A percentile compares a stretch with the other conserved stretches of the same genome.
These are phyloP conservation scores for Melanostoma mellinum DNA, from an alignment of 2,888 invertebrate species.

Conservation along the genomic window DNA sequence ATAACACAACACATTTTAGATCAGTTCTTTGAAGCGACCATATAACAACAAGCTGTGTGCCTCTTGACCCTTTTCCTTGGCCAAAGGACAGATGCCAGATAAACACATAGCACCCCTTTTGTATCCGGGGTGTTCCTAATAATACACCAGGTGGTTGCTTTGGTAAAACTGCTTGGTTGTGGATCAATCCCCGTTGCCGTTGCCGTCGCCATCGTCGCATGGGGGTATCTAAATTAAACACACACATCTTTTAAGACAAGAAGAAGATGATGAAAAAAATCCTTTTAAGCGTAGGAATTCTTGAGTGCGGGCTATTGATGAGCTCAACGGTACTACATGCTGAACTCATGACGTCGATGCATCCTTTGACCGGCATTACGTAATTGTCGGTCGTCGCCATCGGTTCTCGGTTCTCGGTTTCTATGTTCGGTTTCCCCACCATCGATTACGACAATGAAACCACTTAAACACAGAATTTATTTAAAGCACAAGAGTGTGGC, in stretches of 20 bases:
- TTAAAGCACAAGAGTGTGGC: conserved; percentile 31
- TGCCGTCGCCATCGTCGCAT: not conserved
- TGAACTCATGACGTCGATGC: conserved; percentile 49
- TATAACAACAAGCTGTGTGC: conserved; percentile 54
- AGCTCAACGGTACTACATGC: conserved; percentile 6
- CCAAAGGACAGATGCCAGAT: conserved; percentile 72
- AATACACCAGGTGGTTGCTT: conserved; percentile 64
- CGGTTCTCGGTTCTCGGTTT: too few relatives aligned
- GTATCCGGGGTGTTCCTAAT: conserved; percentile 65
- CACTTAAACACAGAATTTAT: conserved; percentile 33
- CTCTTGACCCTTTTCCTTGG: conserved; percentile 70
- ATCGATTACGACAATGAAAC: conserved; percentile 20
- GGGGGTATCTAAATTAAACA: conserved; percentile 42
- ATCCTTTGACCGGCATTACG: conserved; percentile 58
- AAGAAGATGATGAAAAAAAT: not conserved
- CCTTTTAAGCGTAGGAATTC: conserved; percentile 20
- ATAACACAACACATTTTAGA: conserved; percentile 22
- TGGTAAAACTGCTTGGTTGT: conserved; percentile 18
- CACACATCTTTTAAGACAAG: conserved; percentile 18
- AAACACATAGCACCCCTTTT: conserved; percentile 57
- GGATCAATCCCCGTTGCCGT: conserved; percentile 34
- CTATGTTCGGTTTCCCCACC: conserved; percentile 12
- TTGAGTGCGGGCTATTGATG: conserved; percentile 35
- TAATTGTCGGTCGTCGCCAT: conserved; percentile 24
- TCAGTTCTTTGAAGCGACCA: conserved; percentile 45